Conservation (phyloP, 2,888 invertebrate species). For the Scaeva pyrastri region DNA sequence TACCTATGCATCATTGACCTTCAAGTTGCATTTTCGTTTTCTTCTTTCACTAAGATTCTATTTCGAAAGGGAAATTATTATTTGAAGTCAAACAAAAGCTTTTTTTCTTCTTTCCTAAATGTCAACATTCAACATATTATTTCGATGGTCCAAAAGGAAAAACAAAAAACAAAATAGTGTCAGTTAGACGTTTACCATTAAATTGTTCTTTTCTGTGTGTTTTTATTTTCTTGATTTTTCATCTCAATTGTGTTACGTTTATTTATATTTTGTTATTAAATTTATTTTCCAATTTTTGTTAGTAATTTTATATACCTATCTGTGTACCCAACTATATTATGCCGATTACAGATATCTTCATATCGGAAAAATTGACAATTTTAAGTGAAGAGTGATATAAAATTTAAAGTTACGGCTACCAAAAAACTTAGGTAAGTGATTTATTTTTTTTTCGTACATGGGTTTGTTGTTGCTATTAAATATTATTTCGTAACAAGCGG, state of each 20-base stretch:
- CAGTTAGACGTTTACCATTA: conserved; percentile 32
- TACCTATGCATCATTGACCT: neutral
- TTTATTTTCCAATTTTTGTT: neutral
- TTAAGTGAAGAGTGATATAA: conserved; percentile 26
- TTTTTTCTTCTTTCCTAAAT: neutral
- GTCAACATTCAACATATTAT: conserved; percentile 15
- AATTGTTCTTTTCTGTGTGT: neutral
- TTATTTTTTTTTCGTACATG: neutral
- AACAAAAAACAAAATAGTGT: conserved; percentile 19
- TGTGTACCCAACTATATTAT: neutral
- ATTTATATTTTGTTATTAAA: conserved; percentile 12
- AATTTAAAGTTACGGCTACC: neutral
- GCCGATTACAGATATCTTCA: neutral
- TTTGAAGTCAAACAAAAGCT: neutral
- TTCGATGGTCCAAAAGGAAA: neutral
- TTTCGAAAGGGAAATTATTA: conserved; percentile 13
- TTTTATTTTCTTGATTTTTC: neutral
- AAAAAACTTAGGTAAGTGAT: conserved; percentile 30
- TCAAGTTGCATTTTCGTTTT: neutral
- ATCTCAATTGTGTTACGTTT: conserved; percentile 4
- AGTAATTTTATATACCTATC: neutral
- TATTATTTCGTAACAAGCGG: neutral
- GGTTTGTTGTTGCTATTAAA: neutral
- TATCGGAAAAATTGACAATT: neutral
- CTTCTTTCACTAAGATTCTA: neutral